Percentiles rank a stretch among this genome's conserved stretches.
These are phyloP conservation scores for Aporrectodea caliginosa DNA, from an alignment of 1,140 invertebrate genomes.

Conservation along the genomic window DNA sequence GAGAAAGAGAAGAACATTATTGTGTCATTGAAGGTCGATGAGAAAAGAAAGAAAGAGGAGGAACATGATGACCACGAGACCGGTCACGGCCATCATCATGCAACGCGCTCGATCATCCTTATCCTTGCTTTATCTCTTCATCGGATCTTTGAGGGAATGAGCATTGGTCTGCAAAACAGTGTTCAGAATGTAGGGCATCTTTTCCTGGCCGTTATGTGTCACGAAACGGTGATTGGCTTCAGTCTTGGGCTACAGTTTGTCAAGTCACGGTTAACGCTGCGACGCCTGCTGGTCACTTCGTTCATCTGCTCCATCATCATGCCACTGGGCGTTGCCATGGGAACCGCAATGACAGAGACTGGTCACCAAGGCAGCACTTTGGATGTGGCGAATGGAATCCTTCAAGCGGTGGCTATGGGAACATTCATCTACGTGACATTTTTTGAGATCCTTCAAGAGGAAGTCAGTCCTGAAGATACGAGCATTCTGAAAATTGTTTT, in stretches of 20 bases:
- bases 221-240: slow-evolving; percentile 55
- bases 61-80: not conserved
- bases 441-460: slow-evolving; percentile 76
- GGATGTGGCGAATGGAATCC: slow-evolving; percentile 57
- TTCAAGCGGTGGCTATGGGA: slow-evolving; percentile 74
- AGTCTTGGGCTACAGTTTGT: slow-evolving; percentile 55
- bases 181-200: slow-evolving; percentile 45
- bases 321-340: slow-evolving; percentile 64
- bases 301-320: slow-evolving; percentile 64
- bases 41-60: slow-evolving; percentile 4
- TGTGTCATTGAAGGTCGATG: not conserved
- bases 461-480: slow-evolving; percentile 42
- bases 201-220: slow-evolving; percentile 54
- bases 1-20: slow-evolving; percentile 9
- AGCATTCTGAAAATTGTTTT: slow-evolving; percentile 25
- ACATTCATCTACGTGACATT: slow-evolving; percentile 89
- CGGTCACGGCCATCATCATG: slow-evolving; percentile 38
- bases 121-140: slow-evolving; percentile 54
- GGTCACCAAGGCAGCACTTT: slow-evolving; percentile 38
- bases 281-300: slow-evolving; percentile 20
- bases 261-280: slow-evolving; percentile 39
- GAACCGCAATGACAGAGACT: slow-evolving; percentile 58
- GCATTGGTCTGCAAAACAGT: slow-evolving; percentile 53
- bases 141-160: slow-evolving; percentile 57
- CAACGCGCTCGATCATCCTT: slow-evolving; percentile 47